Evolutionary conservation across 2,113 vertebrate species (phyloP), one percentile per base, ranked within the genome.

Genomic region (Prunella fulvescens): DNA sequence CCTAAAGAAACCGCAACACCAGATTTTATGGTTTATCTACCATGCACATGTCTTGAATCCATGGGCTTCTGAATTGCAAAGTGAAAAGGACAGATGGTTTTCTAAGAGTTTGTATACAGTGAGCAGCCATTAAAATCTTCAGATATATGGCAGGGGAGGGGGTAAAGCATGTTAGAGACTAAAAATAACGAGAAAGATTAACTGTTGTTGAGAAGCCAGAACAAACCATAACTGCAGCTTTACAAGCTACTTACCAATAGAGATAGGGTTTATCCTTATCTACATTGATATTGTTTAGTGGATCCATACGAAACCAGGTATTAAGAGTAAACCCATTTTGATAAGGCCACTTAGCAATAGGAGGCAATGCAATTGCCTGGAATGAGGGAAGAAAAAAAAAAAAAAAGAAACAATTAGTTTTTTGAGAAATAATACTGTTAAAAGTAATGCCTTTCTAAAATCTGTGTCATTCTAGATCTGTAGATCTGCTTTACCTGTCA

Each of bases 311-410:
- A 98, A 99, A 99, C 99, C 99, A 99, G 87, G 99, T 99, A 97
- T 99, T 99, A 92, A 99, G 98, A 81, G 99, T 99, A 97, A 99
- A 99, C 86, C 99, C 99, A 96, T 98, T 99, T 96, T 99, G 99
- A 97, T 99, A 99, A 99, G 99, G 99, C 99, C 99, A 99, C 98
- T 99, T 99, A 95, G 99, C 99, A 98, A 99, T 99, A 78, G 99
- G 99, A 98, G 99, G 99, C 98, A 99, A 98, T 66, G 99, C 99
- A 97, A 99, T 99, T 92, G 99, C 99, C 99, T 99, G 19, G 15
- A 66, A n/a, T 7, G 25, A 44, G 20, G 3, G 80, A 1, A 72
- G 80, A 1, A 72, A 44, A 50, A 66, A 11, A 19, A 11, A 19
- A 65, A 29, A 28, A 66, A 82, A 47, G 2, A 77, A 65, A 37